Base-by-base conservation (phyloP, 2,113 vertebrate species). In the Nothocercus nigrocapillus region DNA sequence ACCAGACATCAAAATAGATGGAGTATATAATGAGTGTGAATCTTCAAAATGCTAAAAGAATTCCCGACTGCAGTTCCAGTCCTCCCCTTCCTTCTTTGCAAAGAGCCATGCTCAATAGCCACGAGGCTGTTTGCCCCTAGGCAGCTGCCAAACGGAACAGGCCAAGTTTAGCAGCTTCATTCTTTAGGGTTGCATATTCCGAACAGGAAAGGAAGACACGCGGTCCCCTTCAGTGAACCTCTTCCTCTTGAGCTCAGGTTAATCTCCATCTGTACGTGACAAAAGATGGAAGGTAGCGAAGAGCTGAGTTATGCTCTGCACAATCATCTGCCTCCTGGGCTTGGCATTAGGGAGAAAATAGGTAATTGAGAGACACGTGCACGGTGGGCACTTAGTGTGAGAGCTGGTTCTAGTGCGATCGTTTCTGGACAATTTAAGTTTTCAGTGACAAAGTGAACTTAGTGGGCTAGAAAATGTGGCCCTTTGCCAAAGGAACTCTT, bases 1-100 rank as follows among this genome's bases (percentile, higher is more conserved):
- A 59, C 75, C 36, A 94, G 67, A 68, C 36, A 90, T 78, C 83
- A 92, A 92, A 95, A 69, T 44, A 61, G 7, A 45, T 15, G 40
- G 40, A 69, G 67, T 32, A 64, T 53, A 30, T 56, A 45, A 63
- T 7, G 9, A 66, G 4, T 19, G 1, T 1, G 16, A 53, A 58
- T 34, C 6, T 17, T 19, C 9, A 59, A 40, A 40, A 42, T 30
- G 34, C 25, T 72, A 28, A 40, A 64, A 72, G 8, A 34, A 79
- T 8, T 70, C 5, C 34, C 20, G 2, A 27, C 13, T 54, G 45
- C 20, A 45, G 21, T 28, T 67, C n/a, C 51, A 64, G 10, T 36
- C 38, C 77, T 63, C 21, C 25, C 58, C 25, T 27, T 9, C 24
- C 44, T 85, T 44, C 64, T 10, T 11, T 58, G 59, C 20, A 49